Base-by-base conservation (phyloP, 2,113 vertebrate genomes). In the Phalacrocorax pelagicus region DNA sequence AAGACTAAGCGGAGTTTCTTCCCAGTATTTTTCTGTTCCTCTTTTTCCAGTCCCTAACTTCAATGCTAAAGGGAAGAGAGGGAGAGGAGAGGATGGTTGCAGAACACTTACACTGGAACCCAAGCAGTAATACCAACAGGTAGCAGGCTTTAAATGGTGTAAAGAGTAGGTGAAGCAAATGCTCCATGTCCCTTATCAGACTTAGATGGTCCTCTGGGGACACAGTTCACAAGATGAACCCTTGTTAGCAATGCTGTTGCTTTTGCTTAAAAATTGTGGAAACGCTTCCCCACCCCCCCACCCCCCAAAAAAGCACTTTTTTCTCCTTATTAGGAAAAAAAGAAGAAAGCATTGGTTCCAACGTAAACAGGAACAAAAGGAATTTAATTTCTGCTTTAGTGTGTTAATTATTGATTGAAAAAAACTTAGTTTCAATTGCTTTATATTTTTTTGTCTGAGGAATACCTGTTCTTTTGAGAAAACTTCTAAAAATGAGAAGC, bases 1-100 rank as follows among this genome's bases (percentile, higher is more conserved):
- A 93, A 95, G 61, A 88, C 79, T 92, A 88, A 94, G 75, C 91
- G 90, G 51, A 88, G 38, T 91, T 97, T 75, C 69, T 94, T 94
- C 86, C 80, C 86, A 71, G 54, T 74, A 34, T 94, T 93, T 92
- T 92, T 88, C 75, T 92, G 24, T 61, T 96, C 30, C 36, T 88
- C 40, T 80, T 72, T 92, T 83, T 72, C 66, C 36, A 86, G 3
- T 6, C 30, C 30, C 7, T 40, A 42, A 67, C 14, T 90, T 82
- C 24, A 75, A 1, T 24, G 20, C 30, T 79, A 52, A 81, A 84
- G 29, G 29, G 30, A 47, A 79, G 57, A 72, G 17, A 44, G 11
- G 62, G 34, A 57, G 42, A 79, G 13, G 42, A 73, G 26, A 49
- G 52, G 26, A 26, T 61, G 49, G 34, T 29, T 58, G 20, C 55